phyloP scores from a whole-genome alignment of 2,888 invertebrate species.

The Plebejus anna region DNA sequence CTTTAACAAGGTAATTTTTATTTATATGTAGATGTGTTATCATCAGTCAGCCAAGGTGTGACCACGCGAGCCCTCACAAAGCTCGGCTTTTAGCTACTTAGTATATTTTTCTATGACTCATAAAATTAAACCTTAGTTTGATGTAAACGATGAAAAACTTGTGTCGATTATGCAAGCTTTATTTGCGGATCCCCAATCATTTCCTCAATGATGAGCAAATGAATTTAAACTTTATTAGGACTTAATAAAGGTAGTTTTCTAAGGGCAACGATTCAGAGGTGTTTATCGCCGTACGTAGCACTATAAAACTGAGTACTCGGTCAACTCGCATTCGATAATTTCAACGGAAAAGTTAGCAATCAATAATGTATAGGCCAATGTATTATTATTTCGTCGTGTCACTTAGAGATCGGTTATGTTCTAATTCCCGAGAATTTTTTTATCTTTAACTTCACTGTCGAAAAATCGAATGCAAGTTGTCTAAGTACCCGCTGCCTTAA shows the following conservation, averaged over 20 bases:
- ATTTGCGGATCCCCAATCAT: neutral
- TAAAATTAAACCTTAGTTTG: neutral
- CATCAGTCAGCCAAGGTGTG: no score
- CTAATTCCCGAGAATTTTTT: no score
- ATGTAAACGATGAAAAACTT: slow-evolving; percentile 8
- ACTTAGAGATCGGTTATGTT: no score
- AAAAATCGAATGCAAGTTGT: neutral
- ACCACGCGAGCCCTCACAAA: no score
- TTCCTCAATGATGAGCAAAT: neutral
- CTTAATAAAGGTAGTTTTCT: neutral
- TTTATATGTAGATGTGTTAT: no score
- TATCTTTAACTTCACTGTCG: no score
- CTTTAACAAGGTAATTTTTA: no score
- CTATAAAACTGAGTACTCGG: neutral
- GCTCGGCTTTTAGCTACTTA: no score
- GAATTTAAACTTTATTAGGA: neutral
- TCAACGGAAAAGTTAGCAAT: no score
- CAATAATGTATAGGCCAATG: no score
- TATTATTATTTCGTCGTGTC: no score
- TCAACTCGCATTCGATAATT: neutral
- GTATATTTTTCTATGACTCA: neutral
- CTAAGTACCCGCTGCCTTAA: neutral
- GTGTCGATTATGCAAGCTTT: neutral
- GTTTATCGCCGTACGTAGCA: neutral
- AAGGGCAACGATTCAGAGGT: neutral